Evolutionary conservation across 2,113 vertebrate species (phyloP).

Genomic region (Prochilodus magdalenae): DNA sequence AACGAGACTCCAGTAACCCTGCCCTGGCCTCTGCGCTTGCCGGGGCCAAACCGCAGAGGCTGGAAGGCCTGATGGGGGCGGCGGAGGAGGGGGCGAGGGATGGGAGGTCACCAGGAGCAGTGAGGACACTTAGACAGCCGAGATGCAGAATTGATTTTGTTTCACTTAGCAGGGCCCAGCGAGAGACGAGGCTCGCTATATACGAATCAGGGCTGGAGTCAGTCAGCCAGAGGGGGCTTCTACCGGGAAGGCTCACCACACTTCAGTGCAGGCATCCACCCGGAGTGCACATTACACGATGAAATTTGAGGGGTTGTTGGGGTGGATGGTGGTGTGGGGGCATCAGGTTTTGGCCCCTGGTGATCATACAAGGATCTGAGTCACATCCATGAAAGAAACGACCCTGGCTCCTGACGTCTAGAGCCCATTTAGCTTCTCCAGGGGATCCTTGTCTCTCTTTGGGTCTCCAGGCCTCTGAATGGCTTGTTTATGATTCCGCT

Average conservation of each 20-base stretch:
- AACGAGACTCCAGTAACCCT: conserved; percentile 33
- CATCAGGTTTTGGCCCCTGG: not conserved
- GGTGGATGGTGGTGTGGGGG: no score
- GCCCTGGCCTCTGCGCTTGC: conserved; percentile 15
- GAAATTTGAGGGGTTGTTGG: not conserved
- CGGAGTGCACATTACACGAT: not conserved
- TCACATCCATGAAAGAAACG: no score
- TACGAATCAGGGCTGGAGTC: conserved; percentile 34
- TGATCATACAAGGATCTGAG: not conserved
- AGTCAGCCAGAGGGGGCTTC: conserved; percentile 28
- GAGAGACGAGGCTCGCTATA: conserved; percentile 35
- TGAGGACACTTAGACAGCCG: conserved; percentile 45
- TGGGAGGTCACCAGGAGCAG: not conserved
- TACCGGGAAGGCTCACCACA: conserved; percentile 19
- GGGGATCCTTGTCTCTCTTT: no score
- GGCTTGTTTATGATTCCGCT: no score
- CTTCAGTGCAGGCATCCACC: not conserved
- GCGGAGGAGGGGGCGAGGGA: not conserved
- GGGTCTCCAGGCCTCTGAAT: no score
- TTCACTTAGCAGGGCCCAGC: conserved; percentile 54
- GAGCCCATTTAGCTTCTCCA: no score
- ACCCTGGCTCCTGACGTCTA: no score
- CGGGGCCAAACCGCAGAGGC: conserved; percentile 44
- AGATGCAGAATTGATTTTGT: conserved; percentile 62
- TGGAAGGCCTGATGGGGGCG: conserved; percentile 11